Conservation (phyloP, 2,797 vertebrate genomes). For the Anniella stebbinsi region DNA sequence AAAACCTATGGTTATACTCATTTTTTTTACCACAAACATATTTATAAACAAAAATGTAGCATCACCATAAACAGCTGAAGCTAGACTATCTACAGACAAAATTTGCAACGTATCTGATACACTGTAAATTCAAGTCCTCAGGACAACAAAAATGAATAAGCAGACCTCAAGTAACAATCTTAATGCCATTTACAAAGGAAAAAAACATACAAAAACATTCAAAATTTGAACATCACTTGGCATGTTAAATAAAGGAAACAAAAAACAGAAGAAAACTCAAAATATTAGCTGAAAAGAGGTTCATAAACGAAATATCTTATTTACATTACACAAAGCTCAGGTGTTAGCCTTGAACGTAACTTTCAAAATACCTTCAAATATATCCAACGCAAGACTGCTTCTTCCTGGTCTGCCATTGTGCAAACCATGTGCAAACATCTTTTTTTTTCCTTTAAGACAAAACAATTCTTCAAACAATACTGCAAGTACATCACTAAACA, state of each 20-base stretch:
- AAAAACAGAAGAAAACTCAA: conserved; percentile 76
- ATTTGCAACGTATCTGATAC: conserved; percentile 93
- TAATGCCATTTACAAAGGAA: conserved; percentile 86
- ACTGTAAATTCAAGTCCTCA: conserved; percentile 93
- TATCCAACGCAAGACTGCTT: conserved; percentile 80
- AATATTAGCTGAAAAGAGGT: conserved; percentile 77
- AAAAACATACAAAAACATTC: conserved; percentile 84
- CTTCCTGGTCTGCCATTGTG: conserved; percentile 82
- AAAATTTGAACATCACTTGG: conserved; percentile 88
- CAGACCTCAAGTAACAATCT: conserved; percentile 86
- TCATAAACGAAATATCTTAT: conserved; percentile 91
- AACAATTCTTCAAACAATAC: conserved; percentile 92
- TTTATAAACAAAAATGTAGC: conserved; percentile 88
- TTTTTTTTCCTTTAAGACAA: conserved; percentile 84
- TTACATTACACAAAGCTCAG: conserved; percentile 97
- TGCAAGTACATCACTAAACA: conserved; percentile 96
- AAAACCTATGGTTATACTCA: conserved; percentile 94
- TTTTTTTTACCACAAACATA: conserved; percentile 97
- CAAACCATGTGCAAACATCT: conserved; percentile 83
- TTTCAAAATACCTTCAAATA: conserved; percentile 82
- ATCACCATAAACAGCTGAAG: conserved; percentile 93
- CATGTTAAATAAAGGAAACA: conserved; percentile 85
- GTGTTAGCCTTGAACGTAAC: conserved; percentile 87
- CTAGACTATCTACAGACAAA: conserved; percentile 98
- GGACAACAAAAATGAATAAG: conserved; percentile 86